These are phyloP conservation scores for Tangara arthus DNA, from an alignment of 2,797 vertebrate genomes.

Conservation along the genomic window DNA sequence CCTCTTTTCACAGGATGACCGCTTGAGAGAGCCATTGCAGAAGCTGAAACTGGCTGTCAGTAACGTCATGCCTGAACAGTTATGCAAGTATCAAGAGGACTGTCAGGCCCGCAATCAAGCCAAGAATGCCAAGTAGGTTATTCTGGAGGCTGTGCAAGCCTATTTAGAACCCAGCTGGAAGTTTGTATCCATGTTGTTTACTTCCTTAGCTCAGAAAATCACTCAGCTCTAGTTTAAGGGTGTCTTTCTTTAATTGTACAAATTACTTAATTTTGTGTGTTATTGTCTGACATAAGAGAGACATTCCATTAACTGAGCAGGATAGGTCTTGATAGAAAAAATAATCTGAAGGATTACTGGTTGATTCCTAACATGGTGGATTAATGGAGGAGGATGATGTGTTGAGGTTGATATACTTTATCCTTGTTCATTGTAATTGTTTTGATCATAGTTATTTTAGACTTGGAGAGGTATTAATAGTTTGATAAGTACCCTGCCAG, in stretches of 20 bases:
- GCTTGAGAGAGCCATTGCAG: slow-evolving; percentile 88
- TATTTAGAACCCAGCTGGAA: not conserved
- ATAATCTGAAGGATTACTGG: not conserved
- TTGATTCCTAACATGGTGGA: not conserved
- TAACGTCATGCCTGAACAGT: slow-evolving; percentile 94
- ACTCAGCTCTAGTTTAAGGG: not conserved
- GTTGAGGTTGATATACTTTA: not conserved
- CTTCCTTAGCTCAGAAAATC: not conserved
- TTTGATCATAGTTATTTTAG: not conserved
- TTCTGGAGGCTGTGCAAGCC: not conserved
- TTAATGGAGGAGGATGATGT: not conserved
- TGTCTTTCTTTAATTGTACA: not conserved
- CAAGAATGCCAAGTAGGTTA: slow-evolving; percentile 89
- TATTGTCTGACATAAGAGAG: not conserved
- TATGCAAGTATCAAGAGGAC: slow-evolving; percentile 94
- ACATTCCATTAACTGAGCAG: not conserved
- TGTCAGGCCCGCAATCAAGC: slow-evolving; percentile 87
- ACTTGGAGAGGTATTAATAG: not conserved
- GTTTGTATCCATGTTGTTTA: not conserved
- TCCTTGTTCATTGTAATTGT: not conserved
- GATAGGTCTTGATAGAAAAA: not conserved
- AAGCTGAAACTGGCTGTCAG: slow-evolving; percentile 95
- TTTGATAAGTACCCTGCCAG: not conserved
- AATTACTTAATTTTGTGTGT: not conserved
- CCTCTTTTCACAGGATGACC: slow-evolving; percentile 84